These are phyloP conservation scores for Caenorhabditis angaria DNA, from an alignment of 2,888 invertebrate species.

Conservation along the genomic window DNA sequence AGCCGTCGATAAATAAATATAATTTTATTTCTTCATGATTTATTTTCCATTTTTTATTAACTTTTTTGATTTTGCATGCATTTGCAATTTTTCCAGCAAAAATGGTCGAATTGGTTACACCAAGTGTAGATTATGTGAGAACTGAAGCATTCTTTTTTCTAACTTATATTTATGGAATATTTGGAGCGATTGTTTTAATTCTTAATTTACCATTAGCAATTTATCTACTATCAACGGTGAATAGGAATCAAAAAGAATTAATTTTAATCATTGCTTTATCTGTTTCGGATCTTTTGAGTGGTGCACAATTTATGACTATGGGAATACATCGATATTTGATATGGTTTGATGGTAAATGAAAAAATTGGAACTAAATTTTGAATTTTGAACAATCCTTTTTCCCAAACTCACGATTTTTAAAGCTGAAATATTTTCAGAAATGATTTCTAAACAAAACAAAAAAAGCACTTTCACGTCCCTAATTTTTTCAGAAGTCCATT, in stretches of 20 bases:
- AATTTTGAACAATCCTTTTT: background rate
- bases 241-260: slow-evolving; percentile 32
- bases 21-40: too few species aligned
- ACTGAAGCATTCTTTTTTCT: background rate
- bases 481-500: slow-evolving; percentile 7
- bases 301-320: slow-evolving; percentile 28
- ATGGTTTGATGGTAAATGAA: slow-evolving; percentile 33
- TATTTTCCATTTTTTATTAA: too few species aligned
- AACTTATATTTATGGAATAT: background rate
- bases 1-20: too few species aligned
- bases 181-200: slow-evolving; percentile 19
- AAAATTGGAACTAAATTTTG: background rate
- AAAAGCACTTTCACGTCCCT: slow-evolving; percentile 13
- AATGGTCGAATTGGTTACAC: background rate
- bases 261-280: slow-evolving; percentile 28
- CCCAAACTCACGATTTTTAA: too few species aligned
- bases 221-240: slow-evolving; percentile 30
- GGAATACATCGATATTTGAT: slow-evolving; percentile 24
- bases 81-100: too few species aligned
- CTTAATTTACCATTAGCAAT: slow-evolving; percentile 23
- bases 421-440: too few species aligned
- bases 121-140: background rate
- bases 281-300: slow-evolving; percentile 27
- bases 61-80: too few species aligned
- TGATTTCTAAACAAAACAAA: too few species aligned